Evolutionary conservation across 2,797 vertebrate species (phyloP), one percentile per base, ranked within the genome.

Genomic region (Caiman crocodilus): DNA sequence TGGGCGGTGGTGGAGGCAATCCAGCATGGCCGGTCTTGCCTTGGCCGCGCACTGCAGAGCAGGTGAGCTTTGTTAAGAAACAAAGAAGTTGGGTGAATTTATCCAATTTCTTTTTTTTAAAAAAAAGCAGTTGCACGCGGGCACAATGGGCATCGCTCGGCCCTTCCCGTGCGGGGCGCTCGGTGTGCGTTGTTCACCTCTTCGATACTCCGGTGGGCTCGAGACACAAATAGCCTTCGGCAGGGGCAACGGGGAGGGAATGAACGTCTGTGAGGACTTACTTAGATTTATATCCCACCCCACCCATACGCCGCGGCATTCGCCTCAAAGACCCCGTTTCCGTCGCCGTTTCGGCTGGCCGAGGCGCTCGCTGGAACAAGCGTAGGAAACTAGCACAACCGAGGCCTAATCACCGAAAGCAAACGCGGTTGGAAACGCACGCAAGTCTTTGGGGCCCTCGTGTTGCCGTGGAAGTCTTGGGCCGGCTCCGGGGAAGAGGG

Each of bases 351-450:
- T 76, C 81, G 75, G 90, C 94, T 35, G 20, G 15, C 42, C 14
- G 23, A 7, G 32, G 23, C 35, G 21, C 13, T 20, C 69, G 6
- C 32, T 42, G 25, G 76, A 71, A 80, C 87, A 86, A 79, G 83
- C 94, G 84, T 95, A 94, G 95, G 89, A 95, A 96, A 69, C 0
- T 0, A 89, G 78, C 42, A 94, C 69, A 21, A 89, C 94, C 94
- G 91, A 5, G 0, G 50, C 56, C 0, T 4, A 89, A 80, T 85
- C 0, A 1, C 1, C 50, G 23, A 42, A 71, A 25, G 35, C 35
- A 73, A 20, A 15, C 5, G 7, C 69, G 42, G 25, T 42, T 42
- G 23, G 14, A 73, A 73, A 73, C 21, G 35, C 35, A 73, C 69
- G 50, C 69, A 25, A 8, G 69, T 42, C 5, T 25, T 4, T 15